Conservation (phyloP, 2,888 invertebrate species). For the Desoria tigrina region DNA sequence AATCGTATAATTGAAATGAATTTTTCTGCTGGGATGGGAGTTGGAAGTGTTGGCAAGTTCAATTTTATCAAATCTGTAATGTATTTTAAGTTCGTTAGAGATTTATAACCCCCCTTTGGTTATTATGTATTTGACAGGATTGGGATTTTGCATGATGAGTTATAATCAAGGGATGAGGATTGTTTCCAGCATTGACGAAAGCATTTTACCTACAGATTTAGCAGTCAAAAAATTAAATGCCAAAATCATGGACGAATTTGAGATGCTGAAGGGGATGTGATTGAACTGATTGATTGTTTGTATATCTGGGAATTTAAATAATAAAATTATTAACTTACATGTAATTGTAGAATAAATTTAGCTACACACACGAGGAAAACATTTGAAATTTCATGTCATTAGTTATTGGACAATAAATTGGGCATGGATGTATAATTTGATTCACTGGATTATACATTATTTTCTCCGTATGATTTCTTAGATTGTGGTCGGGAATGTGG, state of each 20-base stretch:
- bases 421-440: too few relatives aligned
- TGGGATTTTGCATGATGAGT: conserved; percentile 47
- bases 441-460: too few relatives aligned
- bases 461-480: too few relatives aligned
- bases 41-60: conserved; percentile 41
- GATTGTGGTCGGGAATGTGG: too few relatives aligned
- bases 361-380: too few relatives aligned
- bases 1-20: conserved; percentile 40
- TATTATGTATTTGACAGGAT: conserved; percentile 19
- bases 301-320: too few relatives aligned
- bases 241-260: conserved; percentile 38
- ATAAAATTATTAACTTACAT: too few relatives aligned
- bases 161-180: conserved; percentile 42
- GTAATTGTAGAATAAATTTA: too few relatives aligned
- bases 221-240: conserved; percentile 34
- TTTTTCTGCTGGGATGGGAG: conserved; percentile 40
- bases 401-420: too few relatives aligned
- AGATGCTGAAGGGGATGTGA: conserved; percentile 18
- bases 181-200: conserved; percentile 33
- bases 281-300: too few relatives aligned
- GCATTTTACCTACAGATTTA: conserved; percentile 32
- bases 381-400: too few relatives aligned
- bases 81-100: too few relatives aligned
- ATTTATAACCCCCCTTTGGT: background rate
- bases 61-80: background rate